Evolutionary conservation across 1,140 invertebrate genomes (phyloP), one percentile per base, ranked within the genome.

Genomic region (Bradysia coprophila): DNA sequence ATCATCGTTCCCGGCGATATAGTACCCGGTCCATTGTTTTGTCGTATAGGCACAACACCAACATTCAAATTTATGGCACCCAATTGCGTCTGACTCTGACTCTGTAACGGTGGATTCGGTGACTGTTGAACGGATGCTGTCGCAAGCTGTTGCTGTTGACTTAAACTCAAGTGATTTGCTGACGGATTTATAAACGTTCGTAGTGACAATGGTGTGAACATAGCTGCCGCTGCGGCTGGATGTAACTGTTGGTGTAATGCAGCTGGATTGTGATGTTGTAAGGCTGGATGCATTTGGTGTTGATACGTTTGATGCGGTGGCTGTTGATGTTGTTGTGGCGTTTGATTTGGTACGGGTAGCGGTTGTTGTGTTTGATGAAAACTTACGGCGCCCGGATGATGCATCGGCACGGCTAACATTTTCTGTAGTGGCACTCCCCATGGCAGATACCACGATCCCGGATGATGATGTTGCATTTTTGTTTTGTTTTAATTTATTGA

Each of bases 391-490:
- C 40, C 55, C 16, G 43, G 52, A 19, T 56, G 52, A 50, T 53
- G 51, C 19, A 63, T 52, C 16, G 63, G 64, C 38, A 67, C 55
- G 3, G 64, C 62, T 34, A 67, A 57, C 63, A 68, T 65, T 51
- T 68, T 68, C 49, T 67, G 65, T 46, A 67, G 46, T 43, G 66
- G 64, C 43, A 68, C 59, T 13, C 65, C 66, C 66, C 66, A 68
- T 21, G 66, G 66, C 45, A 68, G 48, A 48, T 66, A 66, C 66
- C 66, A 68, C 13, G 65, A 59, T 9, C 62, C 58, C 21, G 63
- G 60, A 49, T 63, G 64, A 48, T 64, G 64, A 48, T 68, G 65
- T 49, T 66, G 63, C 62, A 64, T 66, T 45, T 44, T 52, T 9
- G 21, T 20, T n/a, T n/a, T 34, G 18, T 13, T 34, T 34, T 34